Evolutionary conservation across 2,888 invertebrate species (phyloP), one percentile per base, ranked within the genome.

Genomic region (Junonia oenone): DNA sequence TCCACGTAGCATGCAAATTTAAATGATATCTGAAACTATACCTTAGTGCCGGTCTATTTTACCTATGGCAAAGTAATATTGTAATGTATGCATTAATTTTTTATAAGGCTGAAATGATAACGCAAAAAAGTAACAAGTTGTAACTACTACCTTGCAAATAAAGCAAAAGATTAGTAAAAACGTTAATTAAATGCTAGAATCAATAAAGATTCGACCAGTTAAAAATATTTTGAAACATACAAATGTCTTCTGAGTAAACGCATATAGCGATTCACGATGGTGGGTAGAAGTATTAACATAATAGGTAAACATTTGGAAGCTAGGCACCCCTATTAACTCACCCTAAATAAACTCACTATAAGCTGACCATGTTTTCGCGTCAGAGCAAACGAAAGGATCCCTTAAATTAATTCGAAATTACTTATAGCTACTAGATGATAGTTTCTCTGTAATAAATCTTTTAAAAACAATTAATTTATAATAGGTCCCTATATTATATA

Each of bases 1-100:
- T 71, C 71, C 43, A 49, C 27, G 49, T 47, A 51, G 14, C 50
- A 29, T 57, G 45, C 29, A 43, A 33, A 40, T 56, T 52, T 56
- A 47, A 43, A 51, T 27, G 14, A 47, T 40, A 40, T 38, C 38
- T 31, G 29, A 29, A 9, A 11, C 9, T 37, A 33, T 5, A 8
- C 1, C 6, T 11, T 31, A 11, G 0, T 31, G n/a, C n/a, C n/a
- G n/a, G n/a, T 31, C 29, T 11, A 31, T n/a, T n/a, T n/a, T n/a
- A n/a, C n/a, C n/a, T n/a, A n/a, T n/a, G n/a, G n/a, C n/a, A n/a
- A n/a, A n/a, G n/a, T n/a, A n/a, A n/a, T n/a, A n/a, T n/a, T n/a
- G n/a, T n/a, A n/a, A n/a, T n/a, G n/a, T n/a, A n/a, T n/a, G n/a
- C n/a, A n/a, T n/a, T n/a, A n/a, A n/a, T n/a, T n/a, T n/a, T n/a